Evolutionary conservation across 2,888 invertebrate species (phyloP).

Genomic region (Leucozona laternaria): DNA sequence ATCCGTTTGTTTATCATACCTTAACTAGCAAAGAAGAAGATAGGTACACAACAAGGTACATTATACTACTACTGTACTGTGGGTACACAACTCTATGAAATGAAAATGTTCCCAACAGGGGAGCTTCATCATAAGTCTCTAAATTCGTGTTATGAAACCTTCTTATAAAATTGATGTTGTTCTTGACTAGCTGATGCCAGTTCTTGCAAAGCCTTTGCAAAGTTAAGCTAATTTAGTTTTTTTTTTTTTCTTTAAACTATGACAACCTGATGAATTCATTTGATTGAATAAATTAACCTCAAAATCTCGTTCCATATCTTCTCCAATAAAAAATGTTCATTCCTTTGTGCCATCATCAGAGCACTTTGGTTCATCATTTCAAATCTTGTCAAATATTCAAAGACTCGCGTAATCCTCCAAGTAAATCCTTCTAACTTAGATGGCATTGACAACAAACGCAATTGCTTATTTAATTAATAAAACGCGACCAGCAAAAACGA

Average conservation of each 20-base stretch:
- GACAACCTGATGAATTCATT: conserved; percentile 16
- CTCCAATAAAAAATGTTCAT: neutral
- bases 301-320: neutral
- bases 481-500: conserved; percentile 45
- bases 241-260: neutral
- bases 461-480: conserved; percentile 73
- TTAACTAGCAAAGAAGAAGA: too few species aligned
- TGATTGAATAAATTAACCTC: conserved; percentile 25
- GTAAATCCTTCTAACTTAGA: conserved; percentile 68
- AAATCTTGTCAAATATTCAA: conserved; percentile 74
- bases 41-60: too few species aligned
- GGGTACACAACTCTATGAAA: too few species aligned
- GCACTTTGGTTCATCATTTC: conserved; percentile 38
- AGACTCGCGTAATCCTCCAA: conserved; percentile 67
- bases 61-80: too few species aligned
- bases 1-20: too few species aligned
- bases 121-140: too few species aligned
- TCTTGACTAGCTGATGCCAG: neutral
- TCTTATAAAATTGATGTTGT: neutral
- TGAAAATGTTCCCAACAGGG: too few species aligned
- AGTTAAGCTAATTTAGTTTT: neutral
- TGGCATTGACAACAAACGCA: conserved; percentile 56
- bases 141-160: too few species aligned
- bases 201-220: neutral
- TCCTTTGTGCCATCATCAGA: neutral